Conservation (phyloP, 1,140 invertebrate genomes). For the Drosophila eugracilis region DNA sequence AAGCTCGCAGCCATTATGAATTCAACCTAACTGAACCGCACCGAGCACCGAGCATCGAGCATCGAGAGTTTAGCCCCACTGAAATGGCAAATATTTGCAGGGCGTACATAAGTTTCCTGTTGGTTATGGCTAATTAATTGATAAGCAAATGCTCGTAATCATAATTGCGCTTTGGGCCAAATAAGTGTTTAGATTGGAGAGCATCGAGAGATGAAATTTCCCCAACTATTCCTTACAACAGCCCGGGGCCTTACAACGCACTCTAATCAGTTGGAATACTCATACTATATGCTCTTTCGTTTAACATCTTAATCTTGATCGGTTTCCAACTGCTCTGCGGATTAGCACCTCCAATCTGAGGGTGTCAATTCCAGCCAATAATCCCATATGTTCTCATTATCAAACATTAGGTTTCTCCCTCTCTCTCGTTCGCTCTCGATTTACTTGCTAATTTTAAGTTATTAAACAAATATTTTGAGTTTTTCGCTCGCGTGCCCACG, state of each 20-base stretch:
- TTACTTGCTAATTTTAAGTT: constrained; percentile 36
- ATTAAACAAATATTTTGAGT: constrained; percentile 45
- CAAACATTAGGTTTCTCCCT: constrained; percentile 1
- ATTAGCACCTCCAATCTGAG: constrained; percentile 32
- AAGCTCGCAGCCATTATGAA: constrained; percentile 31
- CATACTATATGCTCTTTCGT: too few species aligned
- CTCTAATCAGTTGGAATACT: background rate
- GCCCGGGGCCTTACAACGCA: background rate
- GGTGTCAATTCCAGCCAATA: constrained; percentile 21
- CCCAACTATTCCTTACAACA: background rate
- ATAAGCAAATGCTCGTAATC: constrained; percentile 76
- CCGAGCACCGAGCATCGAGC: too few species aligned
- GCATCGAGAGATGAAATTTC: constrained; percentile 1
- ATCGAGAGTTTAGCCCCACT: constrained; percentile 23
- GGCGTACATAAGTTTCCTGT: constrained; percentile 64
- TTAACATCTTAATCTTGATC: constrained; percentile 11
- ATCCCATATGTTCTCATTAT: constrained; percentile 21
- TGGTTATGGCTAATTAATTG: constrained; percentile 80
- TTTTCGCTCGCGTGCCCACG: constrained; percentile 30
- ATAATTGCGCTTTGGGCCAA: constrained; percentile 41
- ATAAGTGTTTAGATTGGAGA: constrained; percentile 29
- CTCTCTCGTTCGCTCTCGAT: constrained; percentile 19
- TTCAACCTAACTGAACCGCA: constrained; percentile 24
- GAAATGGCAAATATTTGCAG: constrained; percentile 66
- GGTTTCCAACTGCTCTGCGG: constrained; percentile 9